A percentile compares a stretch with the other conserved stretches of the same genome.
phyloP scores from a whole-genome alignment of 1,140 invertebrate genomes.

The Stegodyphus mimosarum region DNA sequence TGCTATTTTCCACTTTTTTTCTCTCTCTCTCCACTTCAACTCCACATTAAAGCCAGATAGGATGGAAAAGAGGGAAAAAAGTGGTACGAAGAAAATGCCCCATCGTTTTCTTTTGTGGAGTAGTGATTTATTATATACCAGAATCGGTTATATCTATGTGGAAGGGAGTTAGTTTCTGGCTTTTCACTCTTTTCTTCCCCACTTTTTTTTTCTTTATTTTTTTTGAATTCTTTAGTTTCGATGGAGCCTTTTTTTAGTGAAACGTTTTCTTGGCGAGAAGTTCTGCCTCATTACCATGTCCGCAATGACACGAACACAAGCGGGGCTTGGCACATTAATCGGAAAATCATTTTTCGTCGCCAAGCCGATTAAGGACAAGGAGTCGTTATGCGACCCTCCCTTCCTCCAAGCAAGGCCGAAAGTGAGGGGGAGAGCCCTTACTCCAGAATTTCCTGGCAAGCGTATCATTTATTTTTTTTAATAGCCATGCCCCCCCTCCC shows the following conservation, averaged over 20 bases:
- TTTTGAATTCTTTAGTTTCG: conserved; percentile 42
- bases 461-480: conserved; percentile 13
- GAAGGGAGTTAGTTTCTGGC: conserved; percentile 14
- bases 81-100: conserved; percentile 34
- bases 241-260: conserved; percentile 35
- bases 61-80: conserved; percentile 10
- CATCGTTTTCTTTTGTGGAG: conserved; percentile 41
- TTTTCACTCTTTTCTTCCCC: conserved; percentile 1
- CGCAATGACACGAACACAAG: conserved; percentile 51
- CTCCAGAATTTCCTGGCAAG: not conserved
- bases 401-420: not conserved
- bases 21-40: not conserved
- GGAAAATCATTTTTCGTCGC: conserved; percentile 61
- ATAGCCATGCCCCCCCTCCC: not conserved
- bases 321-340: conserved; percentile 54
- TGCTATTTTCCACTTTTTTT: conserved; percentile 34
- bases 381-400: conserved; percentile 14
- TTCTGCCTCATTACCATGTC: conserved; percentile 61
- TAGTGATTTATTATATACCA: conserved; percentile 55
- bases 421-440: not conserved
- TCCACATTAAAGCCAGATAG: not conserved
- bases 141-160: conserved; percentile 46
- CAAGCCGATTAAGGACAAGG: conserved; percentile 54
- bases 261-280: conserved; percentile 48
- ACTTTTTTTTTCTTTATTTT: conserved; percentile 26